Conservation (phyloP, 2,888 invertebrate genomes). For the Callyntrura guangdongensis region DNA sequence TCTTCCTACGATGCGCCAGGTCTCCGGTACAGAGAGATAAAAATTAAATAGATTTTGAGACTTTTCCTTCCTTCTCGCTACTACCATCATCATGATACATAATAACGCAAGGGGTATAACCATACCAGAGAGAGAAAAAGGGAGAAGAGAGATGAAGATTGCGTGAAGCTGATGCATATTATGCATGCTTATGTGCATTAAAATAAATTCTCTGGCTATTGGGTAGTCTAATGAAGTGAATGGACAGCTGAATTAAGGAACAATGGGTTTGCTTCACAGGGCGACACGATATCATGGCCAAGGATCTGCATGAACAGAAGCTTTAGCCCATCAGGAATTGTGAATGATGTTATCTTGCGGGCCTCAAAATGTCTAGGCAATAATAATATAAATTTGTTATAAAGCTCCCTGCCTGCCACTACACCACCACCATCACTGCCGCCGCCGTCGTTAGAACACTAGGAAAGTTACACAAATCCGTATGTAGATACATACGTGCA, state of each 20-base stretch:
- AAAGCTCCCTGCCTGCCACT: slow-evolving; percentile 65
- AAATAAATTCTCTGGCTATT: slow-evolving; percentile 72
- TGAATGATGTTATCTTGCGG: slow-evolving; percentile 79
- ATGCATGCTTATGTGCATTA: slow-evolving; percentile 29
- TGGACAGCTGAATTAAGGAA: slow-evolving; percentile 84
- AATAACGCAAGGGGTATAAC: neutral
- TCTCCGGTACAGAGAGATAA: slow-evolving; percentile 41
- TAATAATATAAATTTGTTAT: slow-evolving; percentile 78
- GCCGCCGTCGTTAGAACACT: neutral
- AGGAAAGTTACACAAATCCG: neutral
- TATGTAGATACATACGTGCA: neutral
- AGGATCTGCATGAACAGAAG: slow-evolving; percentile 84
- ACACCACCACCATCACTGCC: slow-evolving; percentile 29
- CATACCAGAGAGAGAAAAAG: neutral
- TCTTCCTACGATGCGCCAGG: slow-evolving; percentile 32
- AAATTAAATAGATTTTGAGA: slow-evolving; percentile 69
- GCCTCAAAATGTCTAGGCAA: slow-evolving; percentile 75
- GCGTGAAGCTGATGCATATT: slow-evolving; percentile 42
- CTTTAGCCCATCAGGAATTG: slow-evolving; percentile 76
- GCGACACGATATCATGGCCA: slow-evolving; percentile 79
- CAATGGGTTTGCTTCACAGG: slow-evolving; percentile 82
- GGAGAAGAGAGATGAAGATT: slow-evolving; percentile 16
- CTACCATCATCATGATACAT: slow-evolving; percentile 40
- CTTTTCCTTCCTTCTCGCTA: slow-evolving; percentile 36
- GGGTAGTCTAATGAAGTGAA: slow-evolving; percentile 83